Evolutionary conservation across 2,888 invertebrate genomes (phyloP).

Genomic region (Melinaea menophilus): DNA sequence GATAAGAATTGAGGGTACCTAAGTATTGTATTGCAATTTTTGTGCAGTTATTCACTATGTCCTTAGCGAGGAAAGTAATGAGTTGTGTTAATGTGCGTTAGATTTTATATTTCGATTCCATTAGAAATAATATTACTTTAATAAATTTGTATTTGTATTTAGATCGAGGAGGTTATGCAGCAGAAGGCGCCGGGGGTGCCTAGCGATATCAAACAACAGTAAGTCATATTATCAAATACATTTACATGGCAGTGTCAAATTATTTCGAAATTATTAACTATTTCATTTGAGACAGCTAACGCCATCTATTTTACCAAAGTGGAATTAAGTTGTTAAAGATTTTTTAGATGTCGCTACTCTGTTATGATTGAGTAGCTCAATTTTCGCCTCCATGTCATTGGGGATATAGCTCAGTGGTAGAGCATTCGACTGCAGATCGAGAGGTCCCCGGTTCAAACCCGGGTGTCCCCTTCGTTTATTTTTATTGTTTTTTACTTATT

Average conservation of each 20-base stretch:
- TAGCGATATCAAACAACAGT: conserved; percentile 59
- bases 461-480: conserved; percentile 63
- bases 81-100: conserved; percentile 17
- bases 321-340: conserved; percentile 24
- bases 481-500: conserved; percentile 32
- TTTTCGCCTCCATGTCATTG: conserved; percentile 31
- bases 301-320: conserved; percentile 47
- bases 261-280: neutral
- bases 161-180: conserved; percentile 77
- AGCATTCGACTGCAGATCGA: conserved; percentile 77
- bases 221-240: conserved; percentile 38
- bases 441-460: conserved; percentile 77
- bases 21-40: conserved; percentile 38
- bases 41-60: conserved; percentile 18
- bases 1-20: conserved; percentile 41
- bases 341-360: conserved; percentile 18
- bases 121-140: conserved; percentile 8
- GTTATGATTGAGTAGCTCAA: neutral
- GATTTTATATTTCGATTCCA: neutral
- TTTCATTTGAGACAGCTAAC: conserved; percentile 30
- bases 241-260: neutral
- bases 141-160: conserved; percentile 38
- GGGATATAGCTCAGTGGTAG: conserved; percentile 77
- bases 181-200: conserved; percentile 73
- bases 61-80: conserved; percentile 11